Evolutionary conservation across 30 jellyfish, hydroid and myxozoan species (phyloP), one percentile per base, ranked within the genome.

Genomic region (Cassiopea andromeda): DNA sequence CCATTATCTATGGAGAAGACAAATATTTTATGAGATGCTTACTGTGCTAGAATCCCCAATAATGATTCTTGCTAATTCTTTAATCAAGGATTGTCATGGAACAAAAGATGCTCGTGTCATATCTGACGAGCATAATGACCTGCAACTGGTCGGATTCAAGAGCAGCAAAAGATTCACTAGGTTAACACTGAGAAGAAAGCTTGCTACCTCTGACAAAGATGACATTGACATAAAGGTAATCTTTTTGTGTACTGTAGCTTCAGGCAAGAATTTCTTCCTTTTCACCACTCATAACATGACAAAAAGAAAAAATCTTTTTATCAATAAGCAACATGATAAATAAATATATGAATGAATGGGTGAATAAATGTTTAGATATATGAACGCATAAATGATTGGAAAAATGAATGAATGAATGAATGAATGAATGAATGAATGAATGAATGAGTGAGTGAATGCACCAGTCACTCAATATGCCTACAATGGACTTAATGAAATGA

Each of bases 71-170:
- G 12, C 64, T 54, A 10, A 6, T 54, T 10, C 12, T 54, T 54
- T 54, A 54, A 3, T 6, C 64, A 54, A 77, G 86, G 86, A 77
- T 43, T 77, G 86, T 27, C 74, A 77, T 43, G 74, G 86, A 5
- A 44, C 19, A 18, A 12, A 19, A 5, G 50, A 48, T 14, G 86
- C 75, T 19, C 74, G 46, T 5, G 5, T 74, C 27, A 49, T 2
- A 27, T 8, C 72, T 2, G 86, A 77, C 49, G 19, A 14, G 17
- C 54, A 48, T 3, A 69, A 77, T 6, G 54, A 77, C n/a, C 3
- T 48, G 12, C 14, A 49, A n/a, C 16, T 77, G 49, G 45, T 77
- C 38, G 70, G n/a, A n/a, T 12, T 9, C n/a, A 43, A 77, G 1
- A 44, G n/a, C 14, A 49, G 58, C n/a, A 27, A 17, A 12, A 17